phyloP scores from a whole-genome alignment of 1,140 invertebrate species.

The Druon quercuslanigerum region DNA sequence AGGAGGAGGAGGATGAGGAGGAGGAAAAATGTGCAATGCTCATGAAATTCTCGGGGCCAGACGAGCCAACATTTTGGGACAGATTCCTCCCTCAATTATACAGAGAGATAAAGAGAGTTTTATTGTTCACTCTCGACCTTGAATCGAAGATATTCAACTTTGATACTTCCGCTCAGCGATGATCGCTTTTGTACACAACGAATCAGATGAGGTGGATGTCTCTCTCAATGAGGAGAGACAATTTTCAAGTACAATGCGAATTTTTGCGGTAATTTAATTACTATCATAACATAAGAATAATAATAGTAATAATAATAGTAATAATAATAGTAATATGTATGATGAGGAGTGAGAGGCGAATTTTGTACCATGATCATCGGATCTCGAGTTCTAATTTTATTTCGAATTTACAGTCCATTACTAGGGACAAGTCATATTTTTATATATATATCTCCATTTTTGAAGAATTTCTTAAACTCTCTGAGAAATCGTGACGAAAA shows the following conservation, averaged over 20 bases:
- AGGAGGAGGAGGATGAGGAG: background rate
- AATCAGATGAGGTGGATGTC: conserved; percentile 11
- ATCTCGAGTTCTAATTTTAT: background rate
- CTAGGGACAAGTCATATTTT: too few relatives aligned
- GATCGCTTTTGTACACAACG: conserved; percentile 10
- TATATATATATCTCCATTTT: too few relatives aligned
- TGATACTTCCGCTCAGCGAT: background rate
- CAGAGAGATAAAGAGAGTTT: background rate
- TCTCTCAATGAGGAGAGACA: background rate
- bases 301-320: too few relatives aligned
- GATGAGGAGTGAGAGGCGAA: background rate
- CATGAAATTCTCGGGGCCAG: conserved; percentile 24
- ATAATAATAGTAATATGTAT: too few relatives aligned
- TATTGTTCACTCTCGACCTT: background rate
- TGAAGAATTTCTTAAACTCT: too few relatives aligned
- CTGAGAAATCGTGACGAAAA: too few relatives aligned
- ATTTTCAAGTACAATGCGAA: conserved; percentile 15
- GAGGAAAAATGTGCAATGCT: conserved; percentile 46
- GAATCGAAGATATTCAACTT: conserved; percentile 37
- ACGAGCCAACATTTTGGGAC: background rate
- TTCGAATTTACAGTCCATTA: background rate
- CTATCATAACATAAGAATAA: too few relatives aligned
- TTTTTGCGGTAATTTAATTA: background rate
- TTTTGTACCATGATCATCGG: background rate
- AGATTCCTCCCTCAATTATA: background rate